These are phyloP conservation scores for Thaumetopoea pityocampa DNA, from an alignment of 1,140 invertebrate species.

Conservation along the genomic window DNA sequence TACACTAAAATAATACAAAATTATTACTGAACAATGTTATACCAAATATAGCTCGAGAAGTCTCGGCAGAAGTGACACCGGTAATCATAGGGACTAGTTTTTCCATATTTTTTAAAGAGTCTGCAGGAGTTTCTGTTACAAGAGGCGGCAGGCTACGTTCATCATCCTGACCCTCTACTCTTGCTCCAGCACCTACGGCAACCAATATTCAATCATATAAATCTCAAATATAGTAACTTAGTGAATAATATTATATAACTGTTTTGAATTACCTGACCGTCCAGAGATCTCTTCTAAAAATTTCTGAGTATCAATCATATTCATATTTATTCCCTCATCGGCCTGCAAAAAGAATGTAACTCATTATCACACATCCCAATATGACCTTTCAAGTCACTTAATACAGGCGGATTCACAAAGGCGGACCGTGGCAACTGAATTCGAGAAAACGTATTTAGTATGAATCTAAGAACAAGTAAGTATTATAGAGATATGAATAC, in stretches of 20 bases:
- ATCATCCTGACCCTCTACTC: conserved; percentile 81
- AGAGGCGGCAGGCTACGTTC: conserved; percentile 77
- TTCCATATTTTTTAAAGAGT: conserved; percentile 75
- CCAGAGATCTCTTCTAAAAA: conserved; percentile 54
- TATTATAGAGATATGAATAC: too few relatives aligned
- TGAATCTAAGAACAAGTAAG: too few relatives aligned
- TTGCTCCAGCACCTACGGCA: conserved; percentile 58
- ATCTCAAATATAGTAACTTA: too few relatives aligned
- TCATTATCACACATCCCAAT: neutral
- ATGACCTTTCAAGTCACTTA: neutral
- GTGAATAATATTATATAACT: conserved; percentile 1
- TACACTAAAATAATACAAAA: neutral
- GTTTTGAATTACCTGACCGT: conserved; percentile 41
- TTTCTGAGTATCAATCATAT: conserved; percentile 43
- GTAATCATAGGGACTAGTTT: conserved; percentile 80
- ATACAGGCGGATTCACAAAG: conserved; percentile 2
- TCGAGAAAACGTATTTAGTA: too few relatives aligned
- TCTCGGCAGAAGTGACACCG: conserved; percentile 84
- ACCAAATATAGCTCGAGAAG: conserved; percentile 77
- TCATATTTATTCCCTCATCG: conserved; percentile 43
- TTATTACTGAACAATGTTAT: conserved; percentile 14
- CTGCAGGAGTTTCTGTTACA: conserved; percentile 75
- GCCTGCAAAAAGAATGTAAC: conserved; percentile 34
- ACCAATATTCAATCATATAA: neutral
- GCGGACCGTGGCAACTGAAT: too few relatives aligned